Evolutionary conservation across 2,888 invertebrate genomes (phyloP).

Genomic region (Drosophila nigricruria): DNA sequence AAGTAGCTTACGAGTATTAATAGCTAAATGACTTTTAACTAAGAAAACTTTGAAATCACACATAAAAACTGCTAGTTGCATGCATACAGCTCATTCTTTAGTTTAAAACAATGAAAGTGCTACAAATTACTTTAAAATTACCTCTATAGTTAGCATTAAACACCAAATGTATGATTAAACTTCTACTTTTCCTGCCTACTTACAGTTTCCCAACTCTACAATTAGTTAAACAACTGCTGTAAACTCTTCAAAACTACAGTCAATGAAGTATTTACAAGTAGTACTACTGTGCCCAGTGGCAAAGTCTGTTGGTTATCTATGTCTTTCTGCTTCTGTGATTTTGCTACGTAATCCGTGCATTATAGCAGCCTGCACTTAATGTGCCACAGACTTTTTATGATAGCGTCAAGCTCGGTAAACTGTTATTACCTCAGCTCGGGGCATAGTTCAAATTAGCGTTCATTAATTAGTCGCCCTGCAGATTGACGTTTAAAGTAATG

Average conservation of each 20-base stretch:
- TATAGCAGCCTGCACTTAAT: slow-evolving; percentile 56
- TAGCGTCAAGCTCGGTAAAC: slow-evolving; percentile 23
- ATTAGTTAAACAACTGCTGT: too few relatives aligned
- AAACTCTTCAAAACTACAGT: neutral
- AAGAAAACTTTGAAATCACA: too few relatives aligned
- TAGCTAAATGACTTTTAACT: neutral
- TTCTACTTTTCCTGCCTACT: neutral
- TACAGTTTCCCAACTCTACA: neutral
- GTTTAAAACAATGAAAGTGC: neutral
- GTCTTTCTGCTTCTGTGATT: neutral
- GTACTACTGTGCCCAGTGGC: neutral
- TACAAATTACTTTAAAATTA: neutral
- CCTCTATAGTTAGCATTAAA: neutral
- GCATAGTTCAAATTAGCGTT: slow-evolving; percentile 66
- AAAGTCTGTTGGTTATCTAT: slow-evolving; percentile 7
- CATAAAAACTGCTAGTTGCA: neutral
- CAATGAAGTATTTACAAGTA: neutral
- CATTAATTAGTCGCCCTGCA: slow-evolving; percentile 72
- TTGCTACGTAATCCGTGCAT: slow-evolving; percentile 52
- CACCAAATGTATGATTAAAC: neutral
- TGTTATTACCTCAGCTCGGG: slow-evolving; percentile 21
- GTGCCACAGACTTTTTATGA: slow-evolving; percentile 66
- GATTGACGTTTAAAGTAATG: slow-evolving; percentile 73
- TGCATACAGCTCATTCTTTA: neutral
- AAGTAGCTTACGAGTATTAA: neutral